Evolutionary conservation across 2,888 invertebrate species (phyloP), one percentile per base, ranked within the genome.

Genomic region (Mycalesis mineus): DNA sequence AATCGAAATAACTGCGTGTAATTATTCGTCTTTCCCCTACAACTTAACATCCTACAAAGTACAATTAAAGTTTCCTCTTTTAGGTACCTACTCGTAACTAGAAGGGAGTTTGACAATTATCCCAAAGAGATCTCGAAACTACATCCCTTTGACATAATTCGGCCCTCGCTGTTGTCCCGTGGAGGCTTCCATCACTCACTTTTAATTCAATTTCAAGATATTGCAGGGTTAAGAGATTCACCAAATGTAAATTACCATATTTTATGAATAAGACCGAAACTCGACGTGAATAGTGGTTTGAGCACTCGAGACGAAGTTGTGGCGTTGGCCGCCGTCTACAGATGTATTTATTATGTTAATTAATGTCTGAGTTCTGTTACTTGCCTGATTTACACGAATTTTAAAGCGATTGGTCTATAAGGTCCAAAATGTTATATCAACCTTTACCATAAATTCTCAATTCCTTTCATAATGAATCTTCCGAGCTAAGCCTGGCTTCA

Each of bases 321-420:
- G 33, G 47, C 33, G 31, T 9, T 7, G 31, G 33, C 31, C 6
- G 65, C 60, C 65, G 52, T 62, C 66, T 57, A 60, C 64, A 63
- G 58, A 52, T 47, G 62, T 80, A 80, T 83, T 82, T 84, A 80
- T 80, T 80, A 84, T 84, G 82, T 71, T 79, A 85, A 86, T 82
- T 75, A 82, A 75, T 64, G 75, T 78, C 78, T 78, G 75, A 72
- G 70, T 69, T 63, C 55, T 62, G 62, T 65, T 61, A 65, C 64
- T 69, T 63, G 64, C 62, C 62, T 55, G 61, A 62, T 63, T 62
- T 58, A 58, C 54, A 47, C 45, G 33, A 41, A 40, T 37, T 45
- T 47, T 41, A 4, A 7, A 33, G n/a, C 28, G 40, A 29, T 41
- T 7, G 36, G 9, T 33, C 11, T 5, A 4, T 7, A 7, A n/a